Evolutionary conservation across 2,797 vertebrate genomes (phyloP).

Genomic region (Percopsis omiscomaycus): DNA sequence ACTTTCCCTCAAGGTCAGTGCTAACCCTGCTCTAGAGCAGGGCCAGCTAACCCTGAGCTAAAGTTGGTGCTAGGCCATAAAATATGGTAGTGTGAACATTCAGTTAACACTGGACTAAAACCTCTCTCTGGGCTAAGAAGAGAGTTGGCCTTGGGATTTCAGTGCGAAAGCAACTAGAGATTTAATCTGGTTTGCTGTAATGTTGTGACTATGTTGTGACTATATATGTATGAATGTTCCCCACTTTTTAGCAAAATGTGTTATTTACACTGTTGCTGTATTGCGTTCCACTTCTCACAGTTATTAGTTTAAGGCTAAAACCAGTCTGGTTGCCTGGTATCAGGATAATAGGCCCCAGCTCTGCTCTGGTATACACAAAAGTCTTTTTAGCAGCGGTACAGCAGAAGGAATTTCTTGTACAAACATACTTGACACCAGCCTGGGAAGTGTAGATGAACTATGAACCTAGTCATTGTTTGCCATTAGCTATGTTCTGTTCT

Average conservation of each 20-base stretch:
- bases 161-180: no score
- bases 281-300: neutral
- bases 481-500: slow-evolving; percentile 20
- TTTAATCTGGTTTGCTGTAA: neutral
- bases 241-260: neutral
- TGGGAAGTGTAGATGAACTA: slow-evolving; percentile 32
- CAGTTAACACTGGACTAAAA: no score
- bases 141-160: no score
- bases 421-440: slow-evolving; percentile 28
- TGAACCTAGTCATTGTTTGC: slow-evolving; percentile 20
- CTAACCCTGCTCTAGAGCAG: no score
- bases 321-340: neutral
- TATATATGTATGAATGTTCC: neutral
- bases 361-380: neutral
- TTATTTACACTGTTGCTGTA: neutral
- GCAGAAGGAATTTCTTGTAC: slow-evolving; percentile 4
- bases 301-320: neutral
- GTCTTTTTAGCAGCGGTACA: neutral
- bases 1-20: no score
- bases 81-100: no score
- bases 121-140: no score
- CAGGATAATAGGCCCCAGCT: neutral
- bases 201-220: neutral
- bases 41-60: no score
- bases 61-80: no score